These are phyloP conservation scores for Xiphorhynchus erythropygius DNA, from an alignment of 2,797 vertebrate species.

Conservation along the genomic window DNA sequence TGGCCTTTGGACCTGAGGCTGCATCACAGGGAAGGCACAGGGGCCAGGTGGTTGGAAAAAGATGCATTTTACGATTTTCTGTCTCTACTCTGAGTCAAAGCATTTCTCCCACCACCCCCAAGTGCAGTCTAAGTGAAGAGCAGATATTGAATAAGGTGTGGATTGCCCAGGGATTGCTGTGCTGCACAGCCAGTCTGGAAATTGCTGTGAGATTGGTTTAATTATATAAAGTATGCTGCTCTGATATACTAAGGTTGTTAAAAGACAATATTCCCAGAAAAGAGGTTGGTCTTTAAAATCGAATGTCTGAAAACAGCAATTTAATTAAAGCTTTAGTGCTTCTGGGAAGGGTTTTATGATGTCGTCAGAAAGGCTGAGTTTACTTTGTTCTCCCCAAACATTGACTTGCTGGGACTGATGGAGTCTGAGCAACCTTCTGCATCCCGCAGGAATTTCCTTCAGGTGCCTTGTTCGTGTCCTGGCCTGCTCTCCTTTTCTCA, in stretches of 20 bases:
- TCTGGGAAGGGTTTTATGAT: not conserved
- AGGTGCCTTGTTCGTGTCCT: not conserved
- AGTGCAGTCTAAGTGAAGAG: not conserved
- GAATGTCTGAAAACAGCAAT: not conserved
- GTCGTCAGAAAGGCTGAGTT: not conserved
- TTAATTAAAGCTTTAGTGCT: conserved; percentile 19
- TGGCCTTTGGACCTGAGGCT: not conserved
- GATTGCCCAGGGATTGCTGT: not conserved
- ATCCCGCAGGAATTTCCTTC: not conserved
- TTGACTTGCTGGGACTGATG: not conserved
- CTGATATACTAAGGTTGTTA: not conserved
- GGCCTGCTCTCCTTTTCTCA: not conserved
- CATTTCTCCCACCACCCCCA: not conserved
- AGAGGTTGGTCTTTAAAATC: not conserved
- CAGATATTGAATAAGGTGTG: not conserved
- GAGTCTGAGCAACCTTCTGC: rapidly evolving
- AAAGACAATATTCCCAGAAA: conserved; percentile 12
- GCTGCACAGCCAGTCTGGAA: not conserved
- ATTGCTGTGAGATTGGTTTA: not conserved
- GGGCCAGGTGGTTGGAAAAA: not conserved
- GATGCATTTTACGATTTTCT: not conserved
- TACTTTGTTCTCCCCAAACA: not conserved
- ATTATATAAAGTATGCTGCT: not conserved
- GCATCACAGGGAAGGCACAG: not conserved
- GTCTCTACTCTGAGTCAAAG: not conserved